Evolutionary conservation across 2,797 vertebrate genomes (phyloP).

Genomic region (Huso huso): DNA sequence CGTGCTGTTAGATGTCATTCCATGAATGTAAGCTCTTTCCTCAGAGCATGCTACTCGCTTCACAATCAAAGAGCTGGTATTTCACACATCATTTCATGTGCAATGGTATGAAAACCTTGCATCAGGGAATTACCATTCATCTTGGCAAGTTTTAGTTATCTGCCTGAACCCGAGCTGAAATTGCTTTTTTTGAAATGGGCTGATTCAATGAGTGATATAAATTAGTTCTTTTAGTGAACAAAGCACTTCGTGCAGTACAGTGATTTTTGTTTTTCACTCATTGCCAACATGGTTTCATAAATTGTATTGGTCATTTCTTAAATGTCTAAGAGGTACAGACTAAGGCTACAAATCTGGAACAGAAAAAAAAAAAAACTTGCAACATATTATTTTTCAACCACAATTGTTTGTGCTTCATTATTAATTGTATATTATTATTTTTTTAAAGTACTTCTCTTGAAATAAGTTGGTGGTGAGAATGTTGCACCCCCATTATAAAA

Average conservation of each 20-base stretch:
- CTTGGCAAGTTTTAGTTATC: background rate
- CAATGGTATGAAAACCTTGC: background rate
- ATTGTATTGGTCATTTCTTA: no score
- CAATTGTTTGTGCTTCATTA: no score
- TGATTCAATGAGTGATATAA: background rate
- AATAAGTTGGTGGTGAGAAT: no score
- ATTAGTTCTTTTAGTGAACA: background rate
- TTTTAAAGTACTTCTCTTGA: no score
- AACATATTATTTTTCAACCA: no score
- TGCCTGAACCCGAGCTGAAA: background rate
- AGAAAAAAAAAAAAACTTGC: no score
- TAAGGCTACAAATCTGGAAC: no score
- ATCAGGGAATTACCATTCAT: background rate
- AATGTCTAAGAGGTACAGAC: no score
- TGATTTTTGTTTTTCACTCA: background rate
- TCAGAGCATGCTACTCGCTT: background rate
- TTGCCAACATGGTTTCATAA: no score
- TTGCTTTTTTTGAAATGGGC: background rate
- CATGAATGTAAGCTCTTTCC: background rate
- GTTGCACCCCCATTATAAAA: no score
- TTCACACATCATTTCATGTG: background rate
- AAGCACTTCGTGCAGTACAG: background rate
- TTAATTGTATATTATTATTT: no score
- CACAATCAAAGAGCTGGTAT: background rate
- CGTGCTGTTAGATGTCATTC: no score